Conservation (phyloP, 2,797 vertebrate genomes). For the Danio albolineatus region DNA sequence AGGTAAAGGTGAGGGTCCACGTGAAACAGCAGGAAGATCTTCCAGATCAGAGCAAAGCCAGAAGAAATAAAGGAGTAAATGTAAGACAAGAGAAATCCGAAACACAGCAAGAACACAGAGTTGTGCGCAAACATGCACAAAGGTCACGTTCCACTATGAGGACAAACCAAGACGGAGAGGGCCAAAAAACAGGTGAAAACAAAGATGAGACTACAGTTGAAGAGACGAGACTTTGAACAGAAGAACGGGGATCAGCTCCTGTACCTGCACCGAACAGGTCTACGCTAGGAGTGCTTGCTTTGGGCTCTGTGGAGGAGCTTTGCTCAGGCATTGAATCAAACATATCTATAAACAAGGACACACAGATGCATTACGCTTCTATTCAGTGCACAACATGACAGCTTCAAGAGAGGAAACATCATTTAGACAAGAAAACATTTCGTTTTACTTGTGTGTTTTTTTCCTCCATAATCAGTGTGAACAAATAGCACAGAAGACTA, state of each 20-base stretch:
- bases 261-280: constrained; percentile 99
- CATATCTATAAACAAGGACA: constrained; percentile 98
- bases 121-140: constrained; percentile 58
- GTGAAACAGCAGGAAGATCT: constrained; percentile 92
- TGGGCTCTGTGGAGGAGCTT: constrained; percentile 91
- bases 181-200: constrained; percentile 63
- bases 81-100: constrained; percentile 78
- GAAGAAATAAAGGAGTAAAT: constrained; percentile 76
- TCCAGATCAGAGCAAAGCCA: constrained; percentile 68
- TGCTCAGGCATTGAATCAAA: constrained; percentile 95
- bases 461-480: background rate
- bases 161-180: constrained; percentile 76
- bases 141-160: constrained; percentile 75
- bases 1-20: constrained; percentile 93
- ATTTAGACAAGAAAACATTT: background rate
- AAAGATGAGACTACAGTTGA: constrained; percentile 45
- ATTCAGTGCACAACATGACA: constrained; percentile 69
- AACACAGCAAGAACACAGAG: constrained; percentile 59
- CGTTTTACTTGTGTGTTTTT: constrained; percentile 7
- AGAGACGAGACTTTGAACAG: constrained; percentile 70
- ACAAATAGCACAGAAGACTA: background rate
- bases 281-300: constrained; percentile 97
- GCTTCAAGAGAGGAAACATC: background rate
- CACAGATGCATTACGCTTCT: constrained; percentile 84
- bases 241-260: constrained; percentile 76